Evolutionary conservation across 1,140 invertebrate genomes (phyloP), one percentile per base, ranked within the genome.

Genomic region (Polyergus mexicanus): DNA sequence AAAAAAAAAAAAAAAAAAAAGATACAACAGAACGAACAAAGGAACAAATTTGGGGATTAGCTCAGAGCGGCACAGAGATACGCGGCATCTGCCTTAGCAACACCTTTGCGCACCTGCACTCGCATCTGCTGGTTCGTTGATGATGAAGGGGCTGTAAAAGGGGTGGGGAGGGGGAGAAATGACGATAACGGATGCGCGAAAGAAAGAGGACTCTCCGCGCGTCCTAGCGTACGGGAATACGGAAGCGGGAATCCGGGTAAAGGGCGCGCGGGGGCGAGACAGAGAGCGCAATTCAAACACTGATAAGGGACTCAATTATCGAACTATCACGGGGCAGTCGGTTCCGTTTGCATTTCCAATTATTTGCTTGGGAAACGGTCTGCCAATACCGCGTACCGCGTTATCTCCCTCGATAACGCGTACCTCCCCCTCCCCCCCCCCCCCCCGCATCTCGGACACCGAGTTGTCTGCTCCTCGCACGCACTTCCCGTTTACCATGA

Each of bases 281-380:
- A 86, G 88, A 89, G 80, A 89, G 89, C 86, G 83, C 90, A 92
- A 92, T 93, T 93, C 91, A 91, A 93, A 91, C 86, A 92, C 92
- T 92, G 94, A 95, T 95, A 95, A 95, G 94, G 93, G 94, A 95
- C 94, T 94, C 94, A 95, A 95, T 95, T 95, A 95, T 95, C 93
- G 93, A 95, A 94, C 94, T 94, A 95, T 94, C 94, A 94, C 92
- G 92, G 92, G 84, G 90, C 91, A 91, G 91, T 88, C 89, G 92
- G 92, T 94, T 93, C 94, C 93, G 94, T 94, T 95, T 94, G 94
- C 94, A 94, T 95, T 95, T 95, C 93, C 94, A 95, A 95, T 95
- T 95, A 95, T 95, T 95, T 94, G 93, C 91, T 92, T 92, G 92
- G 92, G 93, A 94, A 95, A 94, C 92, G 93, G 93, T 94, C 93